phyloP scores from a whole-genome alignment of 2,797 vertebrate genomes.

The Poecile montanus region DNA sequence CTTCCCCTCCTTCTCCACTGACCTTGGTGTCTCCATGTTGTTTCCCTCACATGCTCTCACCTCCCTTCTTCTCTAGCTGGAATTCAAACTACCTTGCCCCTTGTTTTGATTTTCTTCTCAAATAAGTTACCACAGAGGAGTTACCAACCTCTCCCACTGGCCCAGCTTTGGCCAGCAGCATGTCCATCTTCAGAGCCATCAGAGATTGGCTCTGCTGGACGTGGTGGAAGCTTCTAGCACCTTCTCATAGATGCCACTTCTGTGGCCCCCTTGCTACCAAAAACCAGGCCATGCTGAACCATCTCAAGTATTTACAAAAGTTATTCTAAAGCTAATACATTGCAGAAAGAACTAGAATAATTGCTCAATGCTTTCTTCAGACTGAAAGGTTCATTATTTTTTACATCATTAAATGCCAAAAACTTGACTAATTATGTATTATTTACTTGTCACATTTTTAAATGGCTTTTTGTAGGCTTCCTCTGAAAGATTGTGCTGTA shows the following conservation, averaged over 20 bases:
- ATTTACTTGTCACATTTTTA: constrained; percentile 60
- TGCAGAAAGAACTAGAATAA: background rate
- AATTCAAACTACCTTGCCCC: background rate
- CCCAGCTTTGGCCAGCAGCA: background rate
- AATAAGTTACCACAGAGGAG: fast-evolving
- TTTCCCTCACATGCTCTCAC: background rate
- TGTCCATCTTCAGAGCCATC: background rate
- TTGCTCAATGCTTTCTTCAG: background rate
- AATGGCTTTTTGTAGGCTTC: constrained; percentile 14
- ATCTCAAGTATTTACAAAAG: background rate
- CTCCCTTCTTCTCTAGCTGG: background rate
- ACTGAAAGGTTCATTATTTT: background rate
- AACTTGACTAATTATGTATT: constrained; percentile 54
- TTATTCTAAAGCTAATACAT: background rate
- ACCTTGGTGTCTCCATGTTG: background rate
- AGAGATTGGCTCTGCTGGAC: background rate
- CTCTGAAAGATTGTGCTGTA: background rate
- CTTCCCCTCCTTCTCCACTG: background rate
- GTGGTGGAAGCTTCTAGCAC: background rate
- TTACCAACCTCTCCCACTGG: fast-evolving
- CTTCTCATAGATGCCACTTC: background rate
- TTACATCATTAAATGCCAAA: background rate
- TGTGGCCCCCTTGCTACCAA: fast-evolving
- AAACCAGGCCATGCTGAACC: background rate
- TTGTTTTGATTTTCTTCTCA: background rate